phyloP scores from a whole-genome alignment of 2,113 vertebrate genomes.

The Todiramphus saurophagus region DNA sequence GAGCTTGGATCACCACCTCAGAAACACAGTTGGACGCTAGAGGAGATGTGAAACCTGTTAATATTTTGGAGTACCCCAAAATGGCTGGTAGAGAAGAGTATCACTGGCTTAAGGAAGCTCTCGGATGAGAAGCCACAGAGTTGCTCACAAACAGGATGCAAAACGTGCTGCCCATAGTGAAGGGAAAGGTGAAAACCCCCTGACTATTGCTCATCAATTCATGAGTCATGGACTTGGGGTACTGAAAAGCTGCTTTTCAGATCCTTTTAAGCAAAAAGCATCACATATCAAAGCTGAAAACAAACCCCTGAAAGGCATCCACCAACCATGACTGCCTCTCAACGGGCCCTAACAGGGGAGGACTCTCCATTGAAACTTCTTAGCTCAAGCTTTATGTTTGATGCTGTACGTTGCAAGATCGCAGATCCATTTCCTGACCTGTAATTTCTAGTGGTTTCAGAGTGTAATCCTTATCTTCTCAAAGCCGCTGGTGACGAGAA shows the following conservation, averaged over 20 bases:
- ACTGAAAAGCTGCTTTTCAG: neutral
- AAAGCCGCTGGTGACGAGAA: slow-evolving; percentile 10
- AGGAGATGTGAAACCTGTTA: neutral
- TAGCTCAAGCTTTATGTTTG: neutral
- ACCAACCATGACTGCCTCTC: neutral
- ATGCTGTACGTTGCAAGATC: neutral
- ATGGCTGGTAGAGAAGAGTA: neutral
- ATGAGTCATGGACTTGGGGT: neutral
- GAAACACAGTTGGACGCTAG: neutral
- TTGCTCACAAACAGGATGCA: slow-evolving; percentile 62
- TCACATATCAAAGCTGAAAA: neutral
- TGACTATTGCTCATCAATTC: slow-evolving; percentile 45
- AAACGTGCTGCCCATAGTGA: neutral
- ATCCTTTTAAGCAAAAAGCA: neutral
- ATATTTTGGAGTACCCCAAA: neutral
- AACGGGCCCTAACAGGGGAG: neutral
- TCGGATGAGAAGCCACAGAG: neutral
- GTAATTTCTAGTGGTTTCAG: slow-evolving; percentile 1
- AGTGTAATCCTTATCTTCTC: neutral
- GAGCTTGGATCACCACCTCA: neutral
- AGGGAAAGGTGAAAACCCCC: slow-evolving; percentile 10
- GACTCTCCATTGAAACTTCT: neutral
- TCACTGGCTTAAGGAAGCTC: neutral
- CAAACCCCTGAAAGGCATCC: neutral
- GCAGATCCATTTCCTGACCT: neutral